Evolutionary conservation across 1,140 invertebrate genomes (phyloP), one percentile per base, ranked within the genome.

Genomic region (Acromyrmex heyeri): DNA sequence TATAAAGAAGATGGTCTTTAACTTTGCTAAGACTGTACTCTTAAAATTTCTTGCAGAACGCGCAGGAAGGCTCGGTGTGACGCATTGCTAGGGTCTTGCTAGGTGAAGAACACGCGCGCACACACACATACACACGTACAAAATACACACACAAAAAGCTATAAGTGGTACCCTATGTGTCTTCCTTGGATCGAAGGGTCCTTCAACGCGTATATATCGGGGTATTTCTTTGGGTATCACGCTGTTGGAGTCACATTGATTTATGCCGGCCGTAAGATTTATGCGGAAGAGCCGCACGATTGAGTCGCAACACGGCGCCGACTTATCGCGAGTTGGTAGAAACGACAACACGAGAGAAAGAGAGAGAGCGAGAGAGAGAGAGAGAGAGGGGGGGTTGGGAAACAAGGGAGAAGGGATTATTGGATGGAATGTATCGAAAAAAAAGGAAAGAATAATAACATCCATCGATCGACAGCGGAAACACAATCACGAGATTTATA

Each of bases 321-420:
- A 95, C 94, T 95, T 95, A 95, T 95, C 93, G 94, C 93, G 92
- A 94, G 94, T 95, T 94, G 94, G 94, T 93, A 94, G 94, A 93
- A 90, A 91, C 92, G 90, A 94, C 92, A 92, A 90, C 88, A 91
- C 87, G 57, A 85, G 27, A 88, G 85, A 77, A 73, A 67, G 34
- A 67, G 10, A 67, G n/a, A 14, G 8, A 30, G 2, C 86, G 61
- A 85, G 21, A 88, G 79, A 77, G 72, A 67, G 65, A 67, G 10
- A 67, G n/a, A 14, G 10, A 34, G 30, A 34, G 65, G 34, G 67
- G 76, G 59, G 76, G 48, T 34, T 38, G 59, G 21, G 14, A 27
- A 14, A 24, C n/a, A n/a, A 57, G 24, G 64, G 34, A 21, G 44
- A 67, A 57, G 75, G 57, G 78, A 55, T 62, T 75, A 50, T 75